Evolutionary conservation across 2,113 vertebrate species (phyloP).

Genomic region (Dasyurus viverrinus): DNA sequence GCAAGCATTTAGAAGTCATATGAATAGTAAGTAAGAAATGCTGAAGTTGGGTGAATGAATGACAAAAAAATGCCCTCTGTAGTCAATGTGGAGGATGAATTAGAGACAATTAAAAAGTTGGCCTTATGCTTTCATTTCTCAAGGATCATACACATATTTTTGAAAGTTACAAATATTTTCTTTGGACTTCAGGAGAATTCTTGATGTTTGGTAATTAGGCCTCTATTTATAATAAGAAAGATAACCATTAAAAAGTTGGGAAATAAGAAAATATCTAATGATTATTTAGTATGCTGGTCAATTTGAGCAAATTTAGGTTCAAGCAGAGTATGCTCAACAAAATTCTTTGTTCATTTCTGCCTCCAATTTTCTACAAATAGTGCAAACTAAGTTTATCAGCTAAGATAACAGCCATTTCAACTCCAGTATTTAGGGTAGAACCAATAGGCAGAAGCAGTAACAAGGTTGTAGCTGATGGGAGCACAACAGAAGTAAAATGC

Average conservation of each 20-base stretch:
- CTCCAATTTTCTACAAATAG: not conserved
- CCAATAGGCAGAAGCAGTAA: not conserved
- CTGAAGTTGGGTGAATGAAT: constrained; percentile 34
- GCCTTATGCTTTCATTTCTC: not conserved
- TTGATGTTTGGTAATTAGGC: not conserved
- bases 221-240: not conserved
- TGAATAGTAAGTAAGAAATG: constrained; percentile 5
- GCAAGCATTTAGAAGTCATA: not conserved
- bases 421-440: not conserved
- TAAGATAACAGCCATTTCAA: not conserved
- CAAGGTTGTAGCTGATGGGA: not conserved
- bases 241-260: not conserved
- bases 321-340: not conserved
- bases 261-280: not conserved
- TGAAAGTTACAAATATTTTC: not conserved
- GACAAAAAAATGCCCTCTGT: not conserved
- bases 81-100: not conserved
- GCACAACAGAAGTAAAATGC: not conserved
- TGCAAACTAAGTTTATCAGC: not conserved
- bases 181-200: not conserved
- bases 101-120: not conserved
- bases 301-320: not conserved
- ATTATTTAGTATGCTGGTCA: not conserved
- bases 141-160: not conserved
- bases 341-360: not conserved